Base-by-base conservation (phyloP, 2,113 vertebrate species). In the Bothrops jararaca region DNA sequence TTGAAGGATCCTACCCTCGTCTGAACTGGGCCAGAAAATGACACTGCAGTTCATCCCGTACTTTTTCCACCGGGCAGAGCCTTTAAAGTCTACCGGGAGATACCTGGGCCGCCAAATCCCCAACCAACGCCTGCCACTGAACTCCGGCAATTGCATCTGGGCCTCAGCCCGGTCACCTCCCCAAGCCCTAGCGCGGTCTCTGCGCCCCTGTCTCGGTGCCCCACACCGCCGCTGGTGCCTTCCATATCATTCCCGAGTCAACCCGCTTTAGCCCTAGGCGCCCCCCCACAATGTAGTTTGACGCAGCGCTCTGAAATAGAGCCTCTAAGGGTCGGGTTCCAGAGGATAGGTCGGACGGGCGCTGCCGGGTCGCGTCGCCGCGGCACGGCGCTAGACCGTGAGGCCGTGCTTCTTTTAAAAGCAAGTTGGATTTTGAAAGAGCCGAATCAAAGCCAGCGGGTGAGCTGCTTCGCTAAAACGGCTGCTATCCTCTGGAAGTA, bases 1-100 rank as follows among this genome's bases (percentile, higher is more conserved):
- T n/a, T 54, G 15, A 29, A 54, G 24, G 6, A 9, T 15, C 39
- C 23, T 20, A 2, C 1, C 29, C 11, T 0, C 56, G n/a, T 42
- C 26, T 20, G 0, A 24, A 6, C 1, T 57, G 20, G n/a, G 24
- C 0, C 89, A 24, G 86, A 80, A 6, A 52, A 89, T 34, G 23
- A 87, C 57, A 9, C 18, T 53, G 20, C 22, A 1, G 6, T 34
- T 24, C 34, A 29, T 10, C 12, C 24, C 24, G 86, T 22, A 10
- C 12, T 24, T 56, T 10, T 52, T n/a, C 85, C 86, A 5, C 7
- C 24, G 85, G 0, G 57, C 60, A 29, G 15, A 26, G 15, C 80
- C 10, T 3, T 6, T 54, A 2, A 0, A 15, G 50, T 42, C 57
- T 53, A 24, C 9, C n/a, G n/a, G n/a, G n/a, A n/a, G n/a, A n/a